phyloP scores from a whole-genome alignment of 92 coral and sea anemone genomes.

The Blastomussa wellsi region DNA sequence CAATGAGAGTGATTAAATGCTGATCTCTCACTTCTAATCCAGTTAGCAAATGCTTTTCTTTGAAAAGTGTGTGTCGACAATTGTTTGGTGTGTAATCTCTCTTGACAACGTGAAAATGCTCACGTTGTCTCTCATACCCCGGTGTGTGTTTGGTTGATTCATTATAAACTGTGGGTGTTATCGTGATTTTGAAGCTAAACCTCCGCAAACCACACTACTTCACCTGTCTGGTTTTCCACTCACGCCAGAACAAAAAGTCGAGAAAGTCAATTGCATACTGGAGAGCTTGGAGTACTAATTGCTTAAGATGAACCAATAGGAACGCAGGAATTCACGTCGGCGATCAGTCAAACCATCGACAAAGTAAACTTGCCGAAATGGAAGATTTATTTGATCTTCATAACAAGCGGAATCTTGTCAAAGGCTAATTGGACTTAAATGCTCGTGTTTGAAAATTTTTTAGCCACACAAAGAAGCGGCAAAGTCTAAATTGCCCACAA shows the following conservation, averaged over 20 bases:
- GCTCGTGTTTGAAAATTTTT: neutral
- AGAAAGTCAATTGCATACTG: conserved; percentile 1
- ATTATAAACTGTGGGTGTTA: neutral
- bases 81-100: neutral
- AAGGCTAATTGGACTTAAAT: neutral
- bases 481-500: conserved; percentile 19
- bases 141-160: neutral
- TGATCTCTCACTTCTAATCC: conserved; percentile 18
- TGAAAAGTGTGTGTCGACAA: neutral
- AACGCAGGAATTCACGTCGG: neutral
- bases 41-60: conserved; percentile 4
- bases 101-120: neutral
- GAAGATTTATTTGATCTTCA: conserved; percentile 18
- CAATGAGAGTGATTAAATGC: conserved; percentile 5
- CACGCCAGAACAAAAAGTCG: neutral
- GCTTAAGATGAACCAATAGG: conserved; percentile 21
- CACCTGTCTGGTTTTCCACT: neutral
- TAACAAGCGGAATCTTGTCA: conserved; percentile 6
- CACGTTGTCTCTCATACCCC: neutral
- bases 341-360: conserved; percentile 14
- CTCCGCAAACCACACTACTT: neutral
- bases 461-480: neutral
- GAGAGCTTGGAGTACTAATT: conserved; percentile 6
- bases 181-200: neutral
- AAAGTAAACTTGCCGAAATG: conserved; percentile 17